Percentiles rank a stretch among this genome's conserved stretches.
Conservation (phyloP, 2,888 invertebrate species). For the Sylvicola cinctus region DNA sequence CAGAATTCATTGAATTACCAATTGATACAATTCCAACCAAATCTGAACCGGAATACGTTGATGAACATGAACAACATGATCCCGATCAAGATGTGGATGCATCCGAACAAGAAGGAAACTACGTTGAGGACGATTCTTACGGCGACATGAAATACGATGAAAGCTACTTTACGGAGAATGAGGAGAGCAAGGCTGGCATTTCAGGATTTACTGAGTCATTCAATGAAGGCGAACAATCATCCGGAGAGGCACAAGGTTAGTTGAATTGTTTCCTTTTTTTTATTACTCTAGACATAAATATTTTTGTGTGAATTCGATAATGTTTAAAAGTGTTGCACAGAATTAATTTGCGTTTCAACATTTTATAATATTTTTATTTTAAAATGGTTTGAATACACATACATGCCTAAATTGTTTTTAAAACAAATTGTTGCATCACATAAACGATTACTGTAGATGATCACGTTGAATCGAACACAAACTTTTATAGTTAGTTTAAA, state of each 20-base stretch:
- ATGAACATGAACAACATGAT: conserved; percentile 32
- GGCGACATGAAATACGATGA: conserved; percentile 36
- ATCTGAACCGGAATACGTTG: conserved; percentile 44
- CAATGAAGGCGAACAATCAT: conserved; percentile 19
- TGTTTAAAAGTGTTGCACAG: not conserved
- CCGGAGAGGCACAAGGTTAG: conserved; percentile 28
- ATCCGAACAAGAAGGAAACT: conserved; percentile 38
- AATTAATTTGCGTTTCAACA: no score
- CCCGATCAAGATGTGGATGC: conserved; percentile 33
- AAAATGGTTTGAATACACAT: no score
- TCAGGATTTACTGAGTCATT: conserved; percentile 9
- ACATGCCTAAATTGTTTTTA: no score
- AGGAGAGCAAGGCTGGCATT: conserved; percentile 15
- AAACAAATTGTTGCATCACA: no score
- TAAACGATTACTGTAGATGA: no score
- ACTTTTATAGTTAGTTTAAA: no score
- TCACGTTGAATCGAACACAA: no score
- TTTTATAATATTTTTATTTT: no score
- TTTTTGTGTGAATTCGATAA: conserved; percentile 1
- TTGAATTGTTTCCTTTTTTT: conserved; percentile 9
- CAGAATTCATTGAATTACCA: conserved; percentile 26
- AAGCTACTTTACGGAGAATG: conserved; percentile 26
- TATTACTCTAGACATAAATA: conserved; percentile 3
- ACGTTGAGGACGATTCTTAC: conserved; percentile 43
- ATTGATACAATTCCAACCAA: conserved; percentile 33